Evolutionary conservation across 2,888 invertebrate genomes (phyloP).

Genomic region (Cephus pulcher): DNA sequence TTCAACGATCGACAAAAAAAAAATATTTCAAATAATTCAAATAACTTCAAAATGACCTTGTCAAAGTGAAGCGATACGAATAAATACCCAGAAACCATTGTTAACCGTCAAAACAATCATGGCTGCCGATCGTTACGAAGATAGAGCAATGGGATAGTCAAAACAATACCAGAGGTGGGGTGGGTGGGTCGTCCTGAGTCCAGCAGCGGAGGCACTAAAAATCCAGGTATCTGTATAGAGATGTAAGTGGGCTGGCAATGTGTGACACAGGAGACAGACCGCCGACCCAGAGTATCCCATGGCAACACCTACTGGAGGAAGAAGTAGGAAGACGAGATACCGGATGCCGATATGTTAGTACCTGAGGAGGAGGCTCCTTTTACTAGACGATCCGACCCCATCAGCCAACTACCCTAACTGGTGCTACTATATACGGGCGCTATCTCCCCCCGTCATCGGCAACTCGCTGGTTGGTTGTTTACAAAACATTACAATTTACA

Average conservation of each 20-base stretch:
- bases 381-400: conserved; percentile 11
- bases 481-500: conserved; percentile 55
- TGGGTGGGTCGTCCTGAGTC: background rate
- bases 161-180: background rate
- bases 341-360: conserved; percentile 11
- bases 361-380: conserved; percentile 12
- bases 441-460: conserved; percentile 39
- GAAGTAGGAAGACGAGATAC: background rate
- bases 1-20: background rate
- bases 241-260: conserved; percentile 37
- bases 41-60: background rate
- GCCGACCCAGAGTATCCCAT: conserved; percentile 37
- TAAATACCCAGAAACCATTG: background rate
- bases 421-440: conserved; percentile 18
- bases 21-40: background rate
- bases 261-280: conserved; percentile 34
- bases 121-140: background rate
- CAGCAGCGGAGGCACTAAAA: background rate
- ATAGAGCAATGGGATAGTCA: background rate
- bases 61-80: background rate
- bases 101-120: background rate
- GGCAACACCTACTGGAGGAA: conserved; percentile 28
- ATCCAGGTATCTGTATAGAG: conserved; percentile 25
- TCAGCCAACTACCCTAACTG: conserved; percentile 22
- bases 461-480: conserved; percentile 52